Evolutionary conservation across 2,888 invertebrate species (phyloP).

Genomic region (Dasypogon diadema): DNA sequence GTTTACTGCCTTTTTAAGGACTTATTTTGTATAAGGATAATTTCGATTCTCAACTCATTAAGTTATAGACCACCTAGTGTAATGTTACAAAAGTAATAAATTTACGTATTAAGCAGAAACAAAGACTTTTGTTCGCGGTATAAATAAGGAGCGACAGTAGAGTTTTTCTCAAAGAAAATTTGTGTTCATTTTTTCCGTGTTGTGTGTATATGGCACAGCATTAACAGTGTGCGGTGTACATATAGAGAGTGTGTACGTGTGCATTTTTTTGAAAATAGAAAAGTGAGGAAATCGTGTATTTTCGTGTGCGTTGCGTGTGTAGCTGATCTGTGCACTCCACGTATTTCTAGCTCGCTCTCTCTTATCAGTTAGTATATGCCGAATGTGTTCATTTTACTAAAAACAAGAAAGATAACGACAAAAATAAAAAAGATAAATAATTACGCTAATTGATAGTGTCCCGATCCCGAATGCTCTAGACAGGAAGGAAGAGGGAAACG

Average conservation of each 20-base stretch:
- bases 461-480: not conserved
- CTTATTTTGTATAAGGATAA: slow-evolving; percentile 49
- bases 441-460: slow-evolving; percentile 20
- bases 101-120: not conserved
- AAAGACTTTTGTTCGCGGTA: slow-evolving; percentile 5
- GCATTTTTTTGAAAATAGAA: slow-evolving; percentile 11
- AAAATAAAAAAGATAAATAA: slow-evolving; percentile 5
- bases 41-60: slow-evolving; percentile 33
- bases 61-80: slow-evolving; percentile 3
- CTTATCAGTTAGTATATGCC: slow-evolving; percentile 25
- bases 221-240: slow-evolving; percentile 13
- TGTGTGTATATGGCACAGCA: slow-evolving; percentile 2
- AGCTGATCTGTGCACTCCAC: not conserved
- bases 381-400: slow-evolving; percentile 47
- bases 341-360: slow-evolving; percentile 23
- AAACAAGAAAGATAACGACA: slow-evolving; percentile 18
- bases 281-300: slow-evolving; percentile 31
- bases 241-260: not conserved
- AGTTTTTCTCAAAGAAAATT: slow-evolving; percentile 38
- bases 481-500: not conserved
- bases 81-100: no score
- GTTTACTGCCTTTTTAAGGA: slow-evolving; percentile 50
- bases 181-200: slow-evolving; percentile 39
- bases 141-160: not conserved
- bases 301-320: slow-evolving; percentile 14